Evolutionary conservation across 2,797 vertebrate species (phyloP), one percentile per base, ranked within the genome.

Genomic region (Sebastes aleutianus): DNA sequence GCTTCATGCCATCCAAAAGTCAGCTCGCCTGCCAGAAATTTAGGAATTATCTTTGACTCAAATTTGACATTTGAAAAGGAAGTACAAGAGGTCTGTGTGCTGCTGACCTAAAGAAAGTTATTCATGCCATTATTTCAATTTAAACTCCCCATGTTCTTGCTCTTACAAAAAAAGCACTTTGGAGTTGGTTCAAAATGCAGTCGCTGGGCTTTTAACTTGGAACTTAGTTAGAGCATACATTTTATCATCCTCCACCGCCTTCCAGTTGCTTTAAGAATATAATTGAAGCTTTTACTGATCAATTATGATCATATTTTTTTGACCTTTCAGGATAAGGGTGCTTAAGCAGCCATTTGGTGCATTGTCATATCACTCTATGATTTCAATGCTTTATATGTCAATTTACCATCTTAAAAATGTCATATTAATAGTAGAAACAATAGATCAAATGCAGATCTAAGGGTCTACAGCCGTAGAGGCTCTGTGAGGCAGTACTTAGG

Each of bases 101-200:
- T 27, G 34, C 50, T 47, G 71, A 69, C 68, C 47, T 50, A 16
- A 34, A 78, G 36, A 68, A 22, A 63, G 26, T 27, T 22, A 26
- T 64, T 70, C 13, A 36, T 50, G 43, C 24, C 13, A 68, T 43
- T n/a, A 74, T 74, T 74, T 74, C 24, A 66, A 47, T 70, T 71
- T 74, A 29, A 69, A 54, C 20, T 50, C 22, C 9, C 3, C 22
- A 54, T 74, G 56, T 63, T 64, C 31, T 39, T 50, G 32, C 54
- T 12, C 20, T 56, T 18, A 24, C 3, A 59, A 50, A 50, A 50
- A 58, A 62, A 56, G 31, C 56, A 43, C 57, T 58, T 74, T 78
- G 27, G 74, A 53, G 7, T 32, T n/a, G 18, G 43, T 53, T 67
- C 20, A 47, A 70, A 47, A 47, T 22, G 29, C n/a, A 66, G 8